phyloP scores from a whole-genome alignment of 2,888 invertebrate genomes.

The Lordiphosa andalusiaca region DNA sequence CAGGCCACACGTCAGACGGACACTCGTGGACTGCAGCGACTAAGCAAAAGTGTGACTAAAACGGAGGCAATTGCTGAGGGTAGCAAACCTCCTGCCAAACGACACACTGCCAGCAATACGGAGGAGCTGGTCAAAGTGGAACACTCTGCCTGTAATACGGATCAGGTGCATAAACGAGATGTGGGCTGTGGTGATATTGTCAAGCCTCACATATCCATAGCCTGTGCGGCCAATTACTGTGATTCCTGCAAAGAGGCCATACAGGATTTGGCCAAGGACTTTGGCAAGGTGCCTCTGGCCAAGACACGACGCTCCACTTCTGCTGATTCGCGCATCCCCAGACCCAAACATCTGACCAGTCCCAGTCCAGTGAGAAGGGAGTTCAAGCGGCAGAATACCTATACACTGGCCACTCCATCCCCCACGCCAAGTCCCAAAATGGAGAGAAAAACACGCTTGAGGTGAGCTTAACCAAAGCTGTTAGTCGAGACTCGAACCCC shows the following conservation, averaged over 20 bases:
- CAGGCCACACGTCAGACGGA: slow-evolving; percentile 78
- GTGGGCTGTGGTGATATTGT: slow-evolving; percentile 82
- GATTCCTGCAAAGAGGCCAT: slow-evolving; percentile 84
- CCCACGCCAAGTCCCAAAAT: slow-evolving; percentile 67
- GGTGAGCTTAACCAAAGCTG: slow-evolving; percentile 57
- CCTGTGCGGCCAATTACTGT: slow-evolving; percentile 82
- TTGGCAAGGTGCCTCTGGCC: slow-evolving; percentile 54
- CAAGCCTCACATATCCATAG: slow-evolving; percentile 81
- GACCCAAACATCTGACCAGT: slow-evolving; percentile 78
- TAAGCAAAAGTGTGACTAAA: slow-evolving; percentile 63
- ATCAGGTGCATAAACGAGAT: slow-evolving; percentile 80
- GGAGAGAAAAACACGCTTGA: slow-evolving; percentile 62
- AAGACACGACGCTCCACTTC: slow-evolving; percentile 46
- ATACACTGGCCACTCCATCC: slow-evolving; percentile 72
- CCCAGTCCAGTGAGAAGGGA: slow-evolving; percentile 77
- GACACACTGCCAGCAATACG: slow-evolving; percentile 67
- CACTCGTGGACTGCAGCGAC: slow-evolving; percentile 76
- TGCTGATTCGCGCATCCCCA: slow-evolving; percentile 77
- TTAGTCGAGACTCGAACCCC: no score
- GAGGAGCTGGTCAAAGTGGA: slow-evolving; percentile 37
- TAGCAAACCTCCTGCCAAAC: slow-evolving; percentile 32
- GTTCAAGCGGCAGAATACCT: slow-evolving; percentile 79
- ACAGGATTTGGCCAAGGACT: slow-evolving; percentile 81
- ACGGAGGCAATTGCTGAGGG: slow-evolving; percentile 68
- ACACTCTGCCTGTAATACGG: slow-evolving; percentile 77